phyloP scores from a whole-genome alignment of 2,888 invertebrate species.

The Arge pagana region DNA sequence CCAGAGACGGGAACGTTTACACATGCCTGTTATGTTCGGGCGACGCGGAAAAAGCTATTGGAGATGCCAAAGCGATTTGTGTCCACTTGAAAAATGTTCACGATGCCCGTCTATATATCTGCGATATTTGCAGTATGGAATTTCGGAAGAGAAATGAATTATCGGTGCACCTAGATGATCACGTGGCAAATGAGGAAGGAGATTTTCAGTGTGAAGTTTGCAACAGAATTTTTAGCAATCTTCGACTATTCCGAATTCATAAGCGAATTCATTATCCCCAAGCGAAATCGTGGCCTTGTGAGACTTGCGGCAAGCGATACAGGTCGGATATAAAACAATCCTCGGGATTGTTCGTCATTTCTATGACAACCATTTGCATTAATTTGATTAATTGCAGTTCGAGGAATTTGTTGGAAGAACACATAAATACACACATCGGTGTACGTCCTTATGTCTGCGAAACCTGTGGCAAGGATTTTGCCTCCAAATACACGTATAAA shows the following conservation, averaged over 20 bases:
- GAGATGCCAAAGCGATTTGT: conserved; percentile 66
- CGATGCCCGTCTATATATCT: conserved; percentile 70
- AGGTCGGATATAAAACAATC: conserved; percentile 52
- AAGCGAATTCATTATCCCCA: conserved; percentile 69
- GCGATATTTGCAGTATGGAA: conserved; percentile 70
- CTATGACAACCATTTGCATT: background rate
- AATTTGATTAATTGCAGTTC: conserved; percentile 59
- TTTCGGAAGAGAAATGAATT: conserved; percentile 69
- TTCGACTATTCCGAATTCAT: conserved; percentile 67
- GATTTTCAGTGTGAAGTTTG: conserved; percentile 70
- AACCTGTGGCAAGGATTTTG: conserved; percentile 73
- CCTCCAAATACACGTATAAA: conserved; percentile 78
- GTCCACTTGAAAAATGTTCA: conserved; percentile 68
- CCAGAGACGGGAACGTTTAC: conserved; percentile 59
- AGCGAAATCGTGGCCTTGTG: conserved; percentile 68
- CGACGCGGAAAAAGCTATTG: conserved; percentile 53
- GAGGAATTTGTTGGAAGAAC: conserved; percentile 72
- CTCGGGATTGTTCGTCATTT: background rate
- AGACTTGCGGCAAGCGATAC: conserved; percentile 70
- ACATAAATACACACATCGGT: conserved; percentile 73
- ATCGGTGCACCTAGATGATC: conserved; percentile 68
- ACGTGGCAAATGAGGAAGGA: conserved; percentile 66
- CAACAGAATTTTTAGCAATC: conserved; percentile 66
- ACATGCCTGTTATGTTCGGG: conserved; percentile 63
- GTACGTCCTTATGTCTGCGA: conserved; percentile 69